Base-by-base conservation (phyloP, 2,888 invertebrate genomes). In the Aspidiotus destructor region DNA sequence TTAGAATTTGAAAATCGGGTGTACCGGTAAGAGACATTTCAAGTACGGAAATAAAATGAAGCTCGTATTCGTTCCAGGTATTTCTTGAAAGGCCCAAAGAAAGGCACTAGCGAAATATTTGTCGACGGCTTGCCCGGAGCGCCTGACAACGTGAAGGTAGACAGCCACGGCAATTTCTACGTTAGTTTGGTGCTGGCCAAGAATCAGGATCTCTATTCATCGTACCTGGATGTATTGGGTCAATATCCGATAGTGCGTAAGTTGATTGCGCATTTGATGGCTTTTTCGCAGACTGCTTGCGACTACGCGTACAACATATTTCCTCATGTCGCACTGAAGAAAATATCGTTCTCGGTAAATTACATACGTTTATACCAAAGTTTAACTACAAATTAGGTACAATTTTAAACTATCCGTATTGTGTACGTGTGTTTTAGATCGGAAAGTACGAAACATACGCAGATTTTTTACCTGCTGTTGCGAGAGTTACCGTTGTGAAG, bases 71-170 rank as follows among this genome's bases (percentile, higher is more conserved):
- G 28, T 0, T 75, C 77, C 72, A 79, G 80, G 74, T 89, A 90
- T 76, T 82, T 90, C 75, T 76, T 97, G 10, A 86, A 84, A 75
- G 96, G 96, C 5, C 80, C 86, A 0, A 89, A 89, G 73, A 83
- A 85, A 73, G 93, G 93, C n/a, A 80, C 83, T 72, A 78, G 81
- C 6, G 93, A 94, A 76, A 79, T 89, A 2, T 92, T 96, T 75
- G 79, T 86, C 7, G 87, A 92, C 73, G 89, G 89, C 53, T 78
- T 92, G 70, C 91, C 92, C 75, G 92, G 86, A 77, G 71, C 73
- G 2, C 84, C 84, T 1, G 86, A 86, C 75, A 86, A 86, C 74
- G 79, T 86, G 42, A 75, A 79, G 57, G 74, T 76, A 0, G 78
- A 78, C 16, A 84, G 86, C 71, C 81, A 82, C 16, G 86, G 85